Base-by-base conservation (phyloP, 2,113 vertebrate genomes). In the Climacteris rufus region DNA sequence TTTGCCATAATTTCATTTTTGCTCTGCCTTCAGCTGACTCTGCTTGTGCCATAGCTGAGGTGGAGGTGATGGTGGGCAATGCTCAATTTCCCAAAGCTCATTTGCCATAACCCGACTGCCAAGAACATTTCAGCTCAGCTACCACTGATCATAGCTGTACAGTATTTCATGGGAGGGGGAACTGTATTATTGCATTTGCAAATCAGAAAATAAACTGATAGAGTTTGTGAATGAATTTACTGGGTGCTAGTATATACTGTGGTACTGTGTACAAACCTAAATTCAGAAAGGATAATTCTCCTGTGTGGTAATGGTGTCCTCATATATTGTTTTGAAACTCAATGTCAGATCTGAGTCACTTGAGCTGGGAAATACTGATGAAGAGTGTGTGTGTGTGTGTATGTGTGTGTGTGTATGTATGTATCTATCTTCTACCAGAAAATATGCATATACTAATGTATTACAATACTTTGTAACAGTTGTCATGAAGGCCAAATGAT, bases 21-120 rank as follows among this genome's bases (percentile, higher is more conserved):
- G 35, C 0, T 1, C 66, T 92, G 70, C 30, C 52, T 75, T 66
- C 47, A 22, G 18, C 79, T 52, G 40, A 9, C 9, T 57, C 18
- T 33, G 3, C 50, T 22, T 15, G 31, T n/a, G 52, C 31, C 2
- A 2, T 0, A 0, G 31, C 40, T 31, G 72, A n/a, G 47, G 18
- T 14, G 18, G 15, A 44, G 31, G 17, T 0, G 3, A n/a, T 21
- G 71, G 4, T 49, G 59, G 37, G 60, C 37, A 20, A 6, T 0
- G 0, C 23, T 30, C 4, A 1, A 0, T 18, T 70, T 42, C 37
- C 13, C 70, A 15, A 8, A 45, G 13, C 42, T 84, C 0, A 0
- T 37, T 45, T 27, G 24, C 75, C 63, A 14, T 61, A 54, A 50
- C 60, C 54, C 45, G 64, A 12, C 31, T 2, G 10, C 30, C 0